These are phyloP conservation scores for Balearica regulorum DNA, from an alignment of 2,797 vertebrate species.

Conservation along the genomic window DNA sequence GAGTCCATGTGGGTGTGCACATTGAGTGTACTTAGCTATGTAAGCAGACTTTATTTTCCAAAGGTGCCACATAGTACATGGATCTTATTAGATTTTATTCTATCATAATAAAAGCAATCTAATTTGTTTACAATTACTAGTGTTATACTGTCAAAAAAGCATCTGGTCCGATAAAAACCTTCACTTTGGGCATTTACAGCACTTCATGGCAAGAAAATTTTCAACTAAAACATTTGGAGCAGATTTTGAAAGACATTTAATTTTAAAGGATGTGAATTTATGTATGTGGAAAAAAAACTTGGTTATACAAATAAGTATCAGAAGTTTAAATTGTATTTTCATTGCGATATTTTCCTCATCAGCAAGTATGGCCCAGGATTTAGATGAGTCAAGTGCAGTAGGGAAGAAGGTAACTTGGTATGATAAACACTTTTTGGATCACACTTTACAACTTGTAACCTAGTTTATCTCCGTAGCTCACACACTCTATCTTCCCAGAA, in stretches of 20 bases:
- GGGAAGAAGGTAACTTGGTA: neutral
- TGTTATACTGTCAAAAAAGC: neutral
- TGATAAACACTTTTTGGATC: neutral
- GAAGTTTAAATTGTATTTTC: neutral
- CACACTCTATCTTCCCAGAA: neutral
- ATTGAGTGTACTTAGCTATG: neutral
- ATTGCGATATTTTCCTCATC: neutral
- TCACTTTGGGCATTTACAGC: neutral
- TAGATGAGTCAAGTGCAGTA: neutral
- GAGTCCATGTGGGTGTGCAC: neutral
- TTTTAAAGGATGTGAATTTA: neutral
- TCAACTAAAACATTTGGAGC: neutral
- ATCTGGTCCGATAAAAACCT: neutral
- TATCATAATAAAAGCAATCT: neutral
- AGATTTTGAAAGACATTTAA: neutral
- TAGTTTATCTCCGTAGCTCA: neutral
- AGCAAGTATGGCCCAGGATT: neutral
- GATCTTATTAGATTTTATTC: neutral
- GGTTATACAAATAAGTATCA: neutral
- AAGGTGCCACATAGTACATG: neutral
- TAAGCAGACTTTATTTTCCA: neutral
- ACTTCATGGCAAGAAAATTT: neutral
- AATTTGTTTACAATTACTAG: neutral
- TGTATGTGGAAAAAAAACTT: neutral
- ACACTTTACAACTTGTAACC: neutral